Conservation (phyloP, 2,888 invertebrate genomes). For the Apotomis turbidana region DNA sequence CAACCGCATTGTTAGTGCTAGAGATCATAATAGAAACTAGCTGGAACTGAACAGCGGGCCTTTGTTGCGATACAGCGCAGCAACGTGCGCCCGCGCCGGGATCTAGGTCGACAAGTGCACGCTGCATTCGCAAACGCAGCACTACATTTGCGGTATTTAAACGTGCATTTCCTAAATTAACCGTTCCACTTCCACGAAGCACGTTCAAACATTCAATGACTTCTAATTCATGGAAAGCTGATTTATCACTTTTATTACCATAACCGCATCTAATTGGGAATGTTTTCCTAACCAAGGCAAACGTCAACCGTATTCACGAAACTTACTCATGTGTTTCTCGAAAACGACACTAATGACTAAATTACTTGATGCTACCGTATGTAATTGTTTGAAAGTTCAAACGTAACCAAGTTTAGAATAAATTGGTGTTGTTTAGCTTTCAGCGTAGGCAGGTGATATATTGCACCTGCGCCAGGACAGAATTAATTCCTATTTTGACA, state of each 20-base stretch:
- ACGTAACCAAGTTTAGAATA: not conserved
- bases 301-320: slow-evolving; percentile 18
- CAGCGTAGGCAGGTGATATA: not conserved
- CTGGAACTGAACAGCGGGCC: slow-evolving; percentile 58
- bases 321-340: slow-evolving; percentile 1
- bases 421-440: slow-evolving; percentile 8
- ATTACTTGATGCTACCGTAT: not conserved
- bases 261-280: slow-evolving; percentile 22
- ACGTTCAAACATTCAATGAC: slow-evolving; percentile 14
- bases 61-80: slow-evolving; percentile 53
- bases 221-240: slow-evolving; percentile 23
- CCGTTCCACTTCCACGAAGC: slow-evolving; percentile 19
- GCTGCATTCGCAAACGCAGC: slow-evolving; percentile 49
- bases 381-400: slow-evolving; percentile 18
- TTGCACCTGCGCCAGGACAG: slow-evolving; percentile 7
- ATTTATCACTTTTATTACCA: slow-evolving; percentile 26
- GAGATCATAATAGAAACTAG: slow-evolving; percentile 76
- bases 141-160: slow-evolving; percentile 25
- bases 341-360: slow-evolving; percentile 22
- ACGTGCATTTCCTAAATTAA: slow-evolving; percentile 35
- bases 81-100: slow-evolving; percentile 58
- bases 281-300: slow-evolving; percentile 8
- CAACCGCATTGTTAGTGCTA: slow-evolving; percentile 73
- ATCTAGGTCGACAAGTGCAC: slow-evolving; percentile 79
- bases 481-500: slow-evolving; percentile 22